A percentile compares a stretch with the other conserved stretches of the same genome.
phyloP scores from a whole-genome alignment of 2,113 vertebrate species.

The Erythrocercus mccallii region DNA sequence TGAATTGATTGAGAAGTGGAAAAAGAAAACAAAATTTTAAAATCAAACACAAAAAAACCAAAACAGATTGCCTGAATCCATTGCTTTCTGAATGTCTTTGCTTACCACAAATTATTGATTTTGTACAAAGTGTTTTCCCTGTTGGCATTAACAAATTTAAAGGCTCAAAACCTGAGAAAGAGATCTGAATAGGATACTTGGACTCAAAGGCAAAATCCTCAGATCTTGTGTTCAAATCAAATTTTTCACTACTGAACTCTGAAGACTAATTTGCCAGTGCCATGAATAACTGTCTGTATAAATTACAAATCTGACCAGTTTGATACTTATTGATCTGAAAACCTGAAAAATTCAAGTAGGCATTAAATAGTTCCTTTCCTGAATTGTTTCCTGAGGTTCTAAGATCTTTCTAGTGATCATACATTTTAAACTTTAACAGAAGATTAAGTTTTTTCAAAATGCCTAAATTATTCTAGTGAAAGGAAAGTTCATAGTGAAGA shows the following conservation, averaged over 20 bases:
- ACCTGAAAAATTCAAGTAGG: not conserved
- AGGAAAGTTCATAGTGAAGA: not conserved
- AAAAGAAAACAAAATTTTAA: too few species aligned
- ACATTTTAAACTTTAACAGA: not conserved
- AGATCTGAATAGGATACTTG: not conserved
- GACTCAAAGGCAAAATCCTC: not conserved
- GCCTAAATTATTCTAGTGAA: not conserved
- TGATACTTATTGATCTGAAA: not conserved
- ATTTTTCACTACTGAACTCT: not conserved
- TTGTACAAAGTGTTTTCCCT: not conserved
- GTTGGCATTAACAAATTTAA: not conserved
- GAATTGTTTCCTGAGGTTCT: not conserved
- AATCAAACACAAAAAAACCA: fast-evolving
- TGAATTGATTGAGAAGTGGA: not conserved
- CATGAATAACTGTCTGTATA: not conserved
- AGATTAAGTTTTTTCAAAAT: not conserved
- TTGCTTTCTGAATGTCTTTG: not conserved
- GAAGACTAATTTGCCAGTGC: not conserved
- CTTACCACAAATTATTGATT: not conserved
- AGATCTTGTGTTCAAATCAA: not conserved
- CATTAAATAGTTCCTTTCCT: not conserved
- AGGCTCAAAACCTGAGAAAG: not conserved
- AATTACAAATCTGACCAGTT: not conserved
- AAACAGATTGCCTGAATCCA: not conserved
- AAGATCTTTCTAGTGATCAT: not conserved